Percentiles rank a stretch among this genome's conserved stretches.
Conservation (phyloP, 2,797 vertebrate species). For the Acanthurus tractus region DNA sequence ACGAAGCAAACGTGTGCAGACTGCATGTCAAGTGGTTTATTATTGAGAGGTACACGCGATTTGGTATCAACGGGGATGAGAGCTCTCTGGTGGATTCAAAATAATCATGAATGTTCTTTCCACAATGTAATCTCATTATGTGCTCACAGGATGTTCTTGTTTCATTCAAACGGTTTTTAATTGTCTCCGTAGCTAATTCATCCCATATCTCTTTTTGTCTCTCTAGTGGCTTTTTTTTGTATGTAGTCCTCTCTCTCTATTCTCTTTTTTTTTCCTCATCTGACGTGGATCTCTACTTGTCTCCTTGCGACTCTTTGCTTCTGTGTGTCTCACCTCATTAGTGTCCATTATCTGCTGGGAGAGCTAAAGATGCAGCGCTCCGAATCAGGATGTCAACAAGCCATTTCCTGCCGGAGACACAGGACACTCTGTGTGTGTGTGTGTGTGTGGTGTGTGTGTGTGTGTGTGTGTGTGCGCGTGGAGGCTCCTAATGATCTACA, state of each 20-base stretch:
- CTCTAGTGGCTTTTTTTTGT: constrained; percentile 7
- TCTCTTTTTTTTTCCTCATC: neutral
- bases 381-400: constrained; percentile 74
- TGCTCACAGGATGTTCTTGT: constrained; percentile 75
- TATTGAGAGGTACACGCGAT: constrained; percentile 46
- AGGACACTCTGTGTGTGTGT: neutral
- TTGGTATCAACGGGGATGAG: constrained; percentile 40
- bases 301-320: constrained; percentile 35
- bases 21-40: constrained; percentile 70
- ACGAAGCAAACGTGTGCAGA: constrained; percentile 37
- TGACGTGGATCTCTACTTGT: constrained; percentile 20
- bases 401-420: constrained; percentile 67
- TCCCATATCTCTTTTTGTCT: constrained; percentile 38
- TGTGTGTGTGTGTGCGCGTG: neutral
- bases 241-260: neutral
- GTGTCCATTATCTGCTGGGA: constrained; percentile 65
- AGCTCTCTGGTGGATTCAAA: constrained; percentile 70
- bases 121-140: constrained; percentile 76
- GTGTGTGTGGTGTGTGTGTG: constrained; percentile 10
- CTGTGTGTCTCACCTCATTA: constrained; percentile 64
- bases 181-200: constrained; percentile 68
- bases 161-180: constrained; percentile 70
- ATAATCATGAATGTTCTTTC: constrained; percentile 80
- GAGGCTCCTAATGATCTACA: constrained; percentile 73
- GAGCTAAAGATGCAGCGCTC: constrained; percentile 55